Conservation (phyloP, 2,888 invertebrate genomes). For the Ochropacha duplaris region DNA sequence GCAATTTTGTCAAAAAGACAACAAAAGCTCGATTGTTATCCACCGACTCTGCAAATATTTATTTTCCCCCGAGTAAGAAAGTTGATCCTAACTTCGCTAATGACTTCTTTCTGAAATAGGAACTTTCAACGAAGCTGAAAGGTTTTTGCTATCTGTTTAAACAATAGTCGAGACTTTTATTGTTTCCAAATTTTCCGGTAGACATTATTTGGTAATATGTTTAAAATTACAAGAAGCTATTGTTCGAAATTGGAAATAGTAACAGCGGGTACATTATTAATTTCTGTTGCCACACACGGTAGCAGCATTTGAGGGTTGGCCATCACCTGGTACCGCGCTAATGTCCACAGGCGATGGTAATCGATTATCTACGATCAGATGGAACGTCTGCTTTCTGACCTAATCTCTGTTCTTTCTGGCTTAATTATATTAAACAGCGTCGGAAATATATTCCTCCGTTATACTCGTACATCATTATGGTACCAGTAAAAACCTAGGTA, state of each 20-base stretch:
- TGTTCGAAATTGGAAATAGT: neutral
- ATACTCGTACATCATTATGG: too few species aligned
- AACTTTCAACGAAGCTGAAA: constrained; percentile 63
- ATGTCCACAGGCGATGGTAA: too few species aligned
- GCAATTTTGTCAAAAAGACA: constrained; percentile 52
- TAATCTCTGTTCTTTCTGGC: too few species aligned
- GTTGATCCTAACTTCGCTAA: constrained; percentile 70
- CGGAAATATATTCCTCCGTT: too few species aligned
- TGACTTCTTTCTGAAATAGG: constrained; percentile 73
- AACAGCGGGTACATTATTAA: too few species aligned
- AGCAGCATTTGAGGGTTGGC: too few species aligned
- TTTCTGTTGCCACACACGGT: too few species aligned
- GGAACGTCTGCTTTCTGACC: too few species aligned
- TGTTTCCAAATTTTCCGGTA: constrained; percentile 49
- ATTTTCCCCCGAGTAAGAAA: constrained; percentile 63
- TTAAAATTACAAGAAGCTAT: neutral
- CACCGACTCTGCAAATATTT: constrained; percentile 70
- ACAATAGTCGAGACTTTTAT: constrained; percentile 62
- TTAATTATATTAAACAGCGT: too few species aligned
- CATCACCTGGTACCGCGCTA: too few species aligned
- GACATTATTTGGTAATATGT: constrained; percentile 10
- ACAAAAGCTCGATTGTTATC: constrained; percentile 66
- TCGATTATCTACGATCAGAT: too few species aligned
- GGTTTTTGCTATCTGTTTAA: constrained; percentile 68
- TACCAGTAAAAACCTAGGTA: too few species aligned